Evolutionary conservation across 2,888 invertebrate species (phyloP).

Genomic region (Argynnis bischoffii): DNA sequence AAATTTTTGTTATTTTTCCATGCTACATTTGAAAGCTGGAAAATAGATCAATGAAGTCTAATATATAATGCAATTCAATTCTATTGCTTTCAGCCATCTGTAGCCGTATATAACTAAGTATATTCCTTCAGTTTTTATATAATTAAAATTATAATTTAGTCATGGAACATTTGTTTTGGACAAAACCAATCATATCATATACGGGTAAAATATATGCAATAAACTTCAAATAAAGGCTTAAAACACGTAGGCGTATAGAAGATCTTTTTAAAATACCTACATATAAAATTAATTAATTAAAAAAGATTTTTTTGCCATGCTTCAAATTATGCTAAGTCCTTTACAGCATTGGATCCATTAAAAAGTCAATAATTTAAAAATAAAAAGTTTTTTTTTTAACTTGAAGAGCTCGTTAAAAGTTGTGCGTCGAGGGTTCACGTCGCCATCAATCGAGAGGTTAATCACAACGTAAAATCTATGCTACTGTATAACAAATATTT

Average conservation of each 20-base stretch:
- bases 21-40: constrained; percentile 1
- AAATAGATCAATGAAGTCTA: background rate
- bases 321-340: constrained; percentile 29
- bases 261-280: background rate
- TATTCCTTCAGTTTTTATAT: no score
- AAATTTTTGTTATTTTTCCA: constrained; percentile 13
- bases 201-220: no score
- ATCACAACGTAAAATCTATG: constrained; percentile 31
- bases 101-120: no score
- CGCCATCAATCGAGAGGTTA: constrained; percentile 33
- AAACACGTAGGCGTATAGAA: no score
- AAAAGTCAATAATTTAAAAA: constrained; percentile 40
- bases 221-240: no score
- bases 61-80: constrained; percentile 6
- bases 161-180: no score
- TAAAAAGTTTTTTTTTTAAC: constrained; percentile 27
- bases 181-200: no score
- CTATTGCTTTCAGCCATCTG: background rate
- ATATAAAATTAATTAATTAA: constrained; percentile 4
- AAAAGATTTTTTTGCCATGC: background rate
- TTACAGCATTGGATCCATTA: constrained; percentile 32
- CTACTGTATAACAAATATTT: background rate
- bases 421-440: constrained; percentile 34
- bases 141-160: no score
- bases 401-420: constrained; percentile 39